Conservation (phyloP, 1,140 invertebrate genomes). For the Zeugodacus cucurbitae region DNA sequence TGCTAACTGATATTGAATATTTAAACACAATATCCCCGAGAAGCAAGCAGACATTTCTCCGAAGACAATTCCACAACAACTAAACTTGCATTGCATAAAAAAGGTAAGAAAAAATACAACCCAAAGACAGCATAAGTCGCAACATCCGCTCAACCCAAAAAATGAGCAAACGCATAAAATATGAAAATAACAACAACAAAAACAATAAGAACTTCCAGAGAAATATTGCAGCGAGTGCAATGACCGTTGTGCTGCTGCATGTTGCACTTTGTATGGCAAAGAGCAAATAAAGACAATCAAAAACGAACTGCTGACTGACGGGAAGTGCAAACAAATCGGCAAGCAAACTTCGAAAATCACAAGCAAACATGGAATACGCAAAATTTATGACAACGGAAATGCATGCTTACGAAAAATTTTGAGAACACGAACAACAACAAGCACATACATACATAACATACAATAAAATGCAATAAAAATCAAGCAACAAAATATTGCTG, state of each 20-base stretch:
- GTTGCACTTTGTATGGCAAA: constrained; percentile 21
- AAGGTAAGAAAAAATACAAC: background rate
- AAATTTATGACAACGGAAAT: constrained; percentile 37
- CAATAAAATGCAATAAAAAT: background rate
- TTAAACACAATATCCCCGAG: too few relatives aligned
- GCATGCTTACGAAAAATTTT: background rate
- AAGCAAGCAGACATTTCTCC: too few relatives aligned
- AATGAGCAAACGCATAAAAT: background rate
- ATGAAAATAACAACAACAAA: background rate
- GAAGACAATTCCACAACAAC: background rate
- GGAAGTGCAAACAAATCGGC: constrained; percentile 16
- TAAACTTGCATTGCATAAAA: background rate
- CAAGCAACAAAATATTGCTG: background rate
- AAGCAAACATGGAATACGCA: background rate
- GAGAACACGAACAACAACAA: background rate
- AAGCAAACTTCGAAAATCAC: background rate
- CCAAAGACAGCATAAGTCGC: background rate
- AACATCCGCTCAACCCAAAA: background rate
- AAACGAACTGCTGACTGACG: background rate
- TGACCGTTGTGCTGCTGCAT: background rate
- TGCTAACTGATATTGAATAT: too few relatives aligned
- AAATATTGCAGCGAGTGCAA: background rate
- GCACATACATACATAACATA: background rate
- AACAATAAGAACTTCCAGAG: background rate
- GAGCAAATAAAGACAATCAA: background rate